Base-by-base conservation (phyloP, 2,888 invertebrate genomes). In the Heliconius hortense region DNA sequence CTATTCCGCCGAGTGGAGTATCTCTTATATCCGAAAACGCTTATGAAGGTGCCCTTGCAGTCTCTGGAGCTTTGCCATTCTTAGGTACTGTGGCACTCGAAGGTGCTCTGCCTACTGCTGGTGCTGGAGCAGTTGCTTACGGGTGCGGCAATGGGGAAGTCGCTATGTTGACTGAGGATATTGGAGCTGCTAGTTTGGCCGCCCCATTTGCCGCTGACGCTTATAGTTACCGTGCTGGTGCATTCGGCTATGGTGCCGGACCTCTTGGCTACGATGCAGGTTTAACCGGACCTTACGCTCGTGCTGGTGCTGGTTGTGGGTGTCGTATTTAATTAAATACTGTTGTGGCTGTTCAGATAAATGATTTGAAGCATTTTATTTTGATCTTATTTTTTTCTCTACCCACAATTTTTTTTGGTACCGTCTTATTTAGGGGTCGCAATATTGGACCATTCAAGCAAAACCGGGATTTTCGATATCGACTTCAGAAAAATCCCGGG, bases 61-160 rank as follows among this genome's bases (percentile, higher is more conserved):
- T 84, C 80, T 43, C 87, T 86, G 79, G 80, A n/a, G 63, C 53
- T 13, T 72, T 78, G 13, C 81, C 81, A 1, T 87, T 86, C 82
- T 35, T 86, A 8, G 84, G 85, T 7, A 84, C 87, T 8, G 86
- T 86, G 5, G 83, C 83, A 39, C 76, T 86, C 5, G 84, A 85
- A 69, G 86, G 86, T 0, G 74, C 78, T 4, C 72, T 87, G 13
- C 82, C 84, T 0, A 81, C 86, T 13, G 80, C 79, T 43, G 88
- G 87, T 15, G 81, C 82, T 43, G 87, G 86, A 21, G 78, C 80
- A 10, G 84, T 86, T 1, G 78, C 82, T 28, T 80, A 59, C 79
- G 79, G 76, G 2, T 78, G 79, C 56, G 80, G 80, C 3, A 79
- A 80, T 43, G 80, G 80, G 56, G 72, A 71, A 21, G 74, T 62